Evolutionary conservation across 2,797 vertebrate species (phyloP).

Genomic region (Parotocinclus haroldoi): DNA sequence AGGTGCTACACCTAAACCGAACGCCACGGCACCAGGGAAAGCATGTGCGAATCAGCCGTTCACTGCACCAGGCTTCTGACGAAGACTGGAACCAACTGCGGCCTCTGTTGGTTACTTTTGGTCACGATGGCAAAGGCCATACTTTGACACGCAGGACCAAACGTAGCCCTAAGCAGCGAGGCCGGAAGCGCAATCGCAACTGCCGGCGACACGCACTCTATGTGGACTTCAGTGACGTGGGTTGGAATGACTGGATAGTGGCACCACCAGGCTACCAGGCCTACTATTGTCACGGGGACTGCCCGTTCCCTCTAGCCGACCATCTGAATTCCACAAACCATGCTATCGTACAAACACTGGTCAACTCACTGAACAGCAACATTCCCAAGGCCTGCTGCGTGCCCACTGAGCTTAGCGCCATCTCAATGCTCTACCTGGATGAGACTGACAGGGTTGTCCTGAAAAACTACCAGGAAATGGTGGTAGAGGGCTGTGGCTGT

Average conservation of each 20-base stretch:
- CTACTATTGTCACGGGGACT: conserved; percentile 98
- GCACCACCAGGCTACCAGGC: conserved; percentile 97
- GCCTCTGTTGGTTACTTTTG: conserved; percentile 94
- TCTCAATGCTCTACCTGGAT: conserved; percentile 98
- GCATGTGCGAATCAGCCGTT: conserved; percentile 93
- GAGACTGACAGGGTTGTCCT: conserved; percentile 98
- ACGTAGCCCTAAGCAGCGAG: conserved; percentile 80
- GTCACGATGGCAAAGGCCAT: conserved; percentile 93
- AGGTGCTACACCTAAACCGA: conserved; percentile 86
- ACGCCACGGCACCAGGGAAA: conserved; percentile 77
- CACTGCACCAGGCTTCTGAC: conserved; percentile 79
- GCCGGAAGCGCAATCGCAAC: conserved; percentile 91
- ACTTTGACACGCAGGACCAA: conserved; percentile 83
- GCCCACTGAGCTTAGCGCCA: conserved; percentile 97
- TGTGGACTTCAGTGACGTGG: conserved; percentile 98
- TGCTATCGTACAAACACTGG: conserved; percentile 98
- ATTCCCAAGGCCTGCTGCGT: conserved; percentile 98
- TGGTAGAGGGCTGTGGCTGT: conserved; percentile 97
- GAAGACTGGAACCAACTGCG: conserved; percentile 93
- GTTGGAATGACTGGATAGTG: conserved; percentile 99
- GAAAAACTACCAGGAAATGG: conserved; percentile 99
- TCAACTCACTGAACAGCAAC: conserved; percentile 97
- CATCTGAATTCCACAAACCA: conserved; percentile 99
- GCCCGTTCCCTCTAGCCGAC: conserved; percentile 96
- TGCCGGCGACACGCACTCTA: conserved; percentile 94